phyloP scores from a whole-genome alignment of 2,888 invertebrate genomes.

The Agriopis aurantiaria region DNA sequence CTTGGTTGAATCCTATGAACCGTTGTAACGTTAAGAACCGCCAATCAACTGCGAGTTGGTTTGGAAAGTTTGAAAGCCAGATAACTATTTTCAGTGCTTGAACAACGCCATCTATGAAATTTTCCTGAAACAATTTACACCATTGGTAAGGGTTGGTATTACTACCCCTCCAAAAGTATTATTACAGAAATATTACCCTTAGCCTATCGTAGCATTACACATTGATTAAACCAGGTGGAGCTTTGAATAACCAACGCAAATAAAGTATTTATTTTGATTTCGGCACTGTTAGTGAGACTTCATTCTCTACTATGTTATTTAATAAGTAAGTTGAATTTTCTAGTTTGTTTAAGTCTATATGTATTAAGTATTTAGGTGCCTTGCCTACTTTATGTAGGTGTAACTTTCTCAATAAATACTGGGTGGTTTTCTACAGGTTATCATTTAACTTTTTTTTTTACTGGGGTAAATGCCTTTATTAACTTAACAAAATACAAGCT shows the following conservation, averaged over 20 bases:
- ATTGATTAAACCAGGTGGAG: neutral
- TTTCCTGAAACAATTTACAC: neutral
- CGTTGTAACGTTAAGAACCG: neutral
- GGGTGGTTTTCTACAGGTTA: too few relatives aligned
- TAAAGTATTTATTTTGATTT: neutral
- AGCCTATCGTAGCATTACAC: neutral
- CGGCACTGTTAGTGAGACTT: too few relatives aligned
- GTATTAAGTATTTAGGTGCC: too few relatives aligned
- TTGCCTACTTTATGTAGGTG: too few relatives aligned
- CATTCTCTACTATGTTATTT: too few relatives aligned
- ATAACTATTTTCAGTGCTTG: neutral
- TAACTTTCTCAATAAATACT: too few relatives aligned
- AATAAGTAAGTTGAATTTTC: too few relatives aligned
- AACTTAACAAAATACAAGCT: too few relatives aligned
- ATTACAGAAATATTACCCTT: neutral
- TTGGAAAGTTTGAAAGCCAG: neutral
- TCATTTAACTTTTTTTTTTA: too few relatives aligned
- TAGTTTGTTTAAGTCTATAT: too few relatives aligned
- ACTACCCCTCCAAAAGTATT: neutral
- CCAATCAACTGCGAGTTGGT: neutral
- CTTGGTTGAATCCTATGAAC: slow-evolving; percentile 46
- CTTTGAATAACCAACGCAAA: neutral
- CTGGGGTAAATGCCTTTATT: too few relatives aligned
- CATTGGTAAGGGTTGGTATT: neutral
- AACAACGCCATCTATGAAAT: slow-evolving; percentile 15